Evolutionary conservation across 53 echinoderm and acorn worm genomes (phyloP), one percentile per base, ranked within the genome.

Genomic region (Crossaster papposus): DNA sequence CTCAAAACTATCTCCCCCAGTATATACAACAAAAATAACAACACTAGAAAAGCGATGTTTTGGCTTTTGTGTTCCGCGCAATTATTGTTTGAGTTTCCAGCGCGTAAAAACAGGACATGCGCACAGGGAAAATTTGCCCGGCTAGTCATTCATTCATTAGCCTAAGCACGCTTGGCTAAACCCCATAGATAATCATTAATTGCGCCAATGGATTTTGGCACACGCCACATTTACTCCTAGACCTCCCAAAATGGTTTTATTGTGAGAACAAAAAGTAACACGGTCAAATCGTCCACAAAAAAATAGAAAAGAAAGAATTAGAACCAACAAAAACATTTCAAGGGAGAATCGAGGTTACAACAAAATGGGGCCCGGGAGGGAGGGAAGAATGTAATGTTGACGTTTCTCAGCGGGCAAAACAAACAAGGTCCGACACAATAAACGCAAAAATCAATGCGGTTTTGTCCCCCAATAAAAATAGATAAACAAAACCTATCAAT

Each of bases 381-480:
- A 7, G 54, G 79, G 53, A 28, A 37, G 34, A 23, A 78, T 51
- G 65, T 81, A 81, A 82, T 82, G 82, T 82, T 82, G 82, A 82
- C 51, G 82, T 29, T 70, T 82, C 65, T 37, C 82, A 58, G 55
- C 35, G 81, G 62, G 81, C 81, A 64, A 81, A 64, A 58, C 81
- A 81, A 81, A 81, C 81, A 81, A 22, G 33, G 58, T 55, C 30
- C 33, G 81, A 81, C 81, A 63, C 81, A 81, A 81, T 63, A 81
- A 35, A 81, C 33, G 81, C 17, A 58, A 81, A 52, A 64, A 81
- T 81, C 81, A 81, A 81, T 81, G 81, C 52, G 63, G 58, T 32
- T 81, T 54, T 81, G 81, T 81, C 62, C 55, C 44, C 35, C 55
- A 81, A 81, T 81, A 63, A 81, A 81, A 81, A 81, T 34, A 81